Base-by-base conservation (phyloP, 2,888 invertebrate genomes). In the Amphipyra berbera region DNA sequence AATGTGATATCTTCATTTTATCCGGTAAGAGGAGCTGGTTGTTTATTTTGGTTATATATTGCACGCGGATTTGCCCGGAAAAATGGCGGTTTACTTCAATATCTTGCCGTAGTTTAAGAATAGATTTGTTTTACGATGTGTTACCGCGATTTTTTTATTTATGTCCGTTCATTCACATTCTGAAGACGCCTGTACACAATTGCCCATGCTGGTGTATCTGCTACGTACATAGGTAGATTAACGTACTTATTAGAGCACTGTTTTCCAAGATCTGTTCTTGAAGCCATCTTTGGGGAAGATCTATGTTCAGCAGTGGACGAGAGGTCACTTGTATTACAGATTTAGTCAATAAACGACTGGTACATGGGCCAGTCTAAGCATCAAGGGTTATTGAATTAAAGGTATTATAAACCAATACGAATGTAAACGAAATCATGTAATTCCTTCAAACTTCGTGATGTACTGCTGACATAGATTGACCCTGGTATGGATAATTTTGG, bases 11-110 rank as follows among this genome's bases (percentile, higher is more conserved):
- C 70, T 69, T 57, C 61, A 46, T 46, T 55, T 58, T 65, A 71
- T 58, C 68, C 63, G 81, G 81, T 82, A 79, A 79, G 78, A 75
- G 73, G 79, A 68, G 81, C 70, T 81, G 79, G 76, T 72, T 69
- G 38, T 78, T 56, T 68, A 21, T 58, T 58, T 59, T 58, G 6
- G 45, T 54, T 52, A 37, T 45, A 15, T 69, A 14, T 54, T 70
- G 15, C 21, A 44, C 44, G 52, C 50, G 45, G 41, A 38, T 15
- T 48, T 54, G 15, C 35, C 15, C 30, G 57, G 61, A 27, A 61
- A 72, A 59, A 76, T 64, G 74, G 76, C 66, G 60, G 64, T 55
- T 72, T 48, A 14, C 12, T 41, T 14, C 37, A 6, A 13, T 27
- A 30, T 37, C 5, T 14, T 44, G 4, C n/a, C 10, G 1, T 55